Evolutionary conservation across 2,888 invertebrate genomes (phyloP), one percentile per base, ranked within the genome.

Genomic region (Baronia brevicornis): DNA sequence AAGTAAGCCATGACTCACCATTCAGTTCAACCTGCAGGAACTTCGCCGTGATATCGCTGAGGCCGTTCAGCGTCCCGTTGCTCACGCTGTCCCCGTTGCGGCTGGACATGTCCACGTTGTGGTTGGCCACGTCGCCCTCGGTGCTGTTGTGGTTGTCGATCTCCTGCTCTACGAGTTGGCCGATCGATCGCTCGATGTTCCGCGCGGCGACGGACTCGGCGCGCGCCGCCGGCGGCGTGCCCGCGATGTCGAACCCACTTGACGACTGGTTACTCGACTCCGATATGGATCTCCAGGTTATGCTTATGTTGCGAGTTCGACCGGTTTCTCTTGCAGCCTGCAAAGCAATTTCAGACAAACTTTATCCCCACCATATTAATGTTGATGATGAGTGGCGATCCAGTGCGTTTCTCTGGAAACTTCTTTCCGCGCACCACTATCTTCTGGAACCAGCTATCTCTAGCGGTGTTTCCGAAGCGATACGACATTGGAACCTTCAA

Each of bases 181-280:
- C 20, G 22, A 5, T 12, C n/a, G 33, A 12, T 11, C 36, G 35
- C 12, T 28, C 28, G 9, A 44, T n/a, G n/a, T n/a, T n/a, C n/a
- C n/a, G n/a, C n/a, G n/a, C n/a, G n/a, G n/a, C n/a, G n/a, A n/a
- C n/a, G 39, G 56, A 40, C 1, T 54, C 51, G 10, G 44, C 35
- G 6, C 52, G 46, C 3, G 48, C 44, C 17, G 56, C 54, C 5
- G 57, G 46, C 2, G 60, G 52, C 10, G 53, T 43, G 43, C 70
- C 67, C 17, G 66, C 51, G 24, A 67, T 43, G 38, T 72, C 72
- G 50, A 78, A 68, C 3, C 72, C 73, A 24, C 64, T 70, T 1
- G 75, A 78, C 1, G 79, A 80, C 23, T 79, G 79, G 59, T 84
- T 84, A 48, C 78, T 78, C 2, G 82, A 84, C 36, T 84, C 84